These are phyloP conservation scores for Margaritifera margaritifera DNA, from an alignment of 2,888 invertebrate species.

Conservation along the genomic window DNA sequence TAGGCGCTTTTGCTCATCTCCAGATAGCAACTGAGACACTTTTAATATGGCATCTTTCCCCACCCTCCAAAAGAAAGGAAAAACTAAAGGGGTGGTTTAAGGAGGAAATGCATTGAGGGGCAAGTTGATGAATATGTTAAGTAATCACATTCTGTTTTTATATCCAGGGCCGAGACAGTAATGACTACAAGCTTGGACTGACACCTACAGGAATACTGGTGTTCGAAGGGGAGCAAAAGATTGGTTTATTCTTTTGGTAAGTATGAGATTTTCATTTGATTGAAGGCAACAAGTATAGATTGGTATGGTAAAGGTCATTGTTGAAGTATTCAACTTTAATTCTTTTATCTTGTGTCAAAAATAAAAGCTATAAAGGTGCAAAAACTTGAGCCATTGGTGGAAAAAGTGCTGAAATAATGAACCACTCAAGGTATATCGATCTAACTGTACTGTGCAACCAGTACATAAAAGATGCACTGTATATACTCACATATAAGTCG, in stretches of 20 bases:
- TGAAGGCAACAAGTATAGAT: not conserved
- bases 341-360: not conserved
- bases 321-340: too few relatives aligned
- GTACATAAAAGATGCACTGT: too few relatives aligned
- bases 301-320: not conserved
- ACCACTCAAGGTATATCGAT: too few relatives aligned
- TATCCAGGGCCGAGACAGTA: constrained; percentile 90
- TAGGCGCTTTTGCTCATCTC: too few relatives aligned
- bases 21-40: too few relatives aligned
- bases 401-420: too few relatives aligned
- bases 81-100: not conserved
- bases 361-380: not conserved
- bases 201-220: constrained; percentile 99
- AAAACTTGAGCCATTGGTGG: too few relatives aligned
- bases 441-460: too few relatives aligned
- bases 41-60: too few relatives aligned
- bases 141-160: not conserved
- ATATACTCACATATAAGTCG: too few relatives aligned
- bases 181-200: constrained; percentile 95
- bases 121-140: too few relatives aligned
- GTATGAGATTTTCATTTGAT: constrained; percentile 18
- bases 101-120: not conserved
- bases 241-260: constrained; percentile 96
- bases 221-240: constrained; percentile 96
- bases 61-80: too few relatives aligned